Evolutionary conservation across 2,888 invertebrate genomes (phyloP).

Genomic region (Dusona sp.): DNA sequence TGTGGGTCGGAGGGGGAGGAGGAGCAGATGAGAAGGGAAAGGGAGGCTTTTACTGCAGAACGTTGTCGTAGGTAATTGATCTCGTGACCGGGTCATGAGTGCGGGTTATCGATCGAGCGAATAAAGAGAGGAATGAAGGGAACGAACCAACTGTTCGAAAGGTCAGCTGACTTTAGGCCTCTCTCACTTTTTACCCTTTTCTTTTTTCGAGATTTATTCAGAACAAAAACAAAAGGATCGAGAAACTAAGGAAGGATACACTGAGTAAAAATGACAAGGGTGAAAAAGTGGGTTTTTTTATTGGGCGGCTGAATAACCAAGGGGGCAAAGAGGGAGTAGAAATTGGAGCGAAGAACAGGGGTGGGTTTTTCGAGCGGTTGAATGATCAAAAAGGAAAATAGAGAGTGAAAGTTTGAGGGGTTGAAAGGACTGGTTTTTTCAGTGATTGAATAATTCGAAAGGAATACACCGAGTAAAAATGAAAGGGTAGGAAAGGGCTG

Average conservation of each 20-base stretch:
- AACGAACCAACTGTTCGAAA: conserved; percentile 8
- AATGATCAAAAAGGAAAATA: not conserved
- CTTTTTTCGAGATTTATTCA: not conserved
- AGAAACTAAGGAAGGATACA: not conserved
- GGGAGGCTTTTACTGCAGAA: conserved; percentile 36
- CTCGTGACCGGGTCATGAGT: conserved; percentile 71
- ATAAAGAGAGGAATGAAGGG: conserved; percentile 20
- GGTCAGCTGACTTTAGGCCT: conserved; percentile 41
- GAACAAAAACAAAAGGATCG: not conserved
- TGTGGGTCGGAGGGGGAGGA: not conserved
- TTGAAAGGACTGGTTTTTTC: not conserved
- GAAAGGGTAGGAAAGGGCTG: not conserved
- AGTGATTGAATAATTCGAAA: not conserved
- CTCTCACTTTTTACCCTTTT: conserved; percentile 36
- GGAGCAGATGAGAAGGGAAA: not conserved
- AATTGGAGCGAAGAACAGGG: not conserved
- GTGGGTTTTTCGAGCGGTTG: not conserved
- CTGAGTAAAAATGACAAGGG: not conserved
- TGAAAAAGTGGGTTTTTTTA: not conserved
- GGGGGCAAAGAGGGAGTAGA: not conserved
- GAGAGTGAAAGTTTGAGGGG: not conserved
- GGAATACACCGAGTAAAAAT: not conserved
- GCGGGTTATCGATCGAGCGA: conserved; percentile 68
- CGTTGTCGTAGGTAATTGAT: conserved; percentile 69
- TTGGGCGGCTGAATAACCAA: not conserved